Base-by-base conservation (phyloP, 2,888 invertebrate genomes). In the Archaeoteleia sp. region DNA sequence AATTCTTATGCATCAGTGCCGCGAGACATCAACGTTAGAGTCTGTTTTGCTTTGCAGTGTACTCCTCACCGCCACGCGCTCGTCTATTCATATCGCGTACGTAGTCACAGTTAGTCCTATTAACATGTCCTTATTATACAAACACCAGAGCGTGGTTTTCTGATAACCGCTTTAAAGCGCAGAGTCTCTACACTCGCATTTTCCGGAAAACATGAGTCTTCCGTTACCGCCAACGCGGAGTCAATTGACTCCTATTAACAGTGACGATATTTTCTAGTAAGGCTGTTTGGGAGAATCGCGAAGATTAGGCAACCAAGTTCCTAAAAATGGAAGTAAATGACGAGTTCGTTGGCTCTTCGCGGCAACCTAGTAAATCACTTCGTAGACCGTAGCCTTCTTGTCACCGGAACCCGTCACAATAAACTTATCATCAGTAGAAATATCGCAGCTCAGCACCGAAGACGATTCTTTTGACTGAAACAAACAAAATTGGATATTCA, bases 371-470 rank as follows among this genome's bases (percentile, higher is more conserved):
- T 95, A 95, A 86, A 95, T 91, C 81, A 98, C 97, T 90, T 97
- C 96, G 87, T 98, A 98, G 73, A 98, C 93, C 48, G 97, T 97
- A 75, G 97, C 97, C 86, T 97, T 97, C 87, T 97, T 97, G 87
- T 98, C 98, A 58, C 98, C 98, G 32, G 97, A 97, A 70, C 98
- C 98, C 40, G 98, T 98, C 79, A 98, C 96, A 81, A 98, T 96
- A 87, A 95, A 97, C 87, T 97, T 97, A 88, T 98, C 98, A 87
- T 98, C 98, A 67, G 94, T 91, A 71, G 97, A 96, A 87, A 98
- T 96, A 90, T 98, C 98, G 90, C 98, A 98, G 88, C 97, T 96
- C 81, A 98, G 90, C 84, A 98, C 97, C 82, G 97, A 97, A 78
- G 97, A 97, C 54, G 96, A 95, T 88, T 98, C 98, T 88, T 97